Evolutionary conservation across 1,140 invertebrate species (phyloP).

Genomic region (Drosophila lowei): DNA sequence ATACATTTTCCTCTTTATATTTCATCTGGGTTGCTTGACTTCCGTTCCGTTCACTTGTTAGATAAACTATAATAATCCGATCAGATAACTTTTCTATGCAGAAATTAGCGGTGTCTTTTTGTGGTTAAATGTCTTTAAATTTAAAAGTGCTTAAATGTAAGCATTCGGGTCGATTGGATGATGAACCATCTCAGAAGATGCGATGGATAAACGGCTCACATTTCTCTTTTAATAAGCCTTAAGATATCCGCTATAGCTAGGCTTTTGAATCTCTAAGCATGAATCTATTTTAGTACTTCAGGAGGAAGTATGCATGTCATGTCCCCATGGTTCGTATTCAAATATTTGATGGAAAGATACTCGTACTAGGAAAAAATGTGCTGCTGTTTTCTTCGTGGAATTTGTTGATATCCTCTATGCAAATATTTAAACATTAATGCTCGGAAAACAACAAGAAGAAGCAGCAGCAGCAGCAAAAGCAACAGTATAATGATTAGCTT

Average conservation of each 20-base stretch:
- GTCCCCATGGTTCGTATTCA: constrained; percentile 6
- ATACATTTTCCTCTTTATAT: no score
- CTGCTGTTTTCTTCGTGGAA: constrained; percentile 22
- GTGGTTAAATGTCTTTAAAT: no score
- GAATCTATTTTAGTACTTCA: no score
- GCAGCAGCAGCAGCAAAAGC: constrained; percentile 3
- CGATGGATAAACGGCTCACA: no score
- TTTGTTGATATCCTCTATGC: constrained; percentile 28
- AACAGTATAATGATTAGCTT: constrained; percentile 35
- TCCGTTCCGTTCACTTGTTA: no score
- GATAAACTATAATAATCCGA: no score
- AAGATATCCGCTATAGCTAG: no score
- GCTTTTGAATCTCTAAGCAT: no score
- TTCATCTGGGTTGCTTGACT: no score
- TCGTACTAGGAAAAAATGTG: constrained; percentile 5
- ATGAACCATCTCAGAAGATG: background rate
- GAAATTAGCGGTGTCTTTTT: no score
- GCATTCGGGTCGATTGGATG: no score
- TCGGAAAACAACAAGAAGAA: constrained; percentile 2
- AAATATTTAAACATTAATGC: constrained; percentile 42
- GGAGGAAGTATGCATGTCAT: background rate
- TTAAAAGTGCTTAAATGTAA: background rate
- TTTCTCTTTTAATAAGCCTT: background rate
- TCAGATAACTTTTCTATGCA: no score
- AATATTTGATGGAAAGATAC: constrained; percentile 28